These are phyloP conservation scores for Zapornia atra DNA, from an alignment of 2,113 vertebrate species.

Conservation along the genomic window DNA sequence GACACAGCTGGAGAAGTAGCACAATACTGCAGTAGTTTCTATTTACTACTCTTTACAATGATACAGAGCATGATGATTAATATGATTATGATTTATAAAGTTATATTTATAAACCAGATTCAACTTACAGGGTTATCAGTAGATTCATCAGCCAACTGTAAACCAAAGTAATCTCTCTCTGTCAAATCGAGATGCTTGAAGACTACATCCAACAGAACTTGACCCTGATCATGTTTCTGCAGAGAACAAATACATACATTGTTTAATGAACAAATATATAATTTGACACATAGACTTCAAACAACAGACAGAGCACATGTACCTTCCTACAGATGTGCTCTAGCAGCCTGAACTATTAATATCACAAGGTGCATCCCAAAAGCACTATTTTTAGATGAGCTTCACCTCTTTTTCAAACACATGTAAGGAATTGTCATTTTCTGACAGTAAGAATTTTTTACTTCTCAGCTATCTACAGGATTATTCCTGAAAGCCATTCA, in stretches of 20 bases:
- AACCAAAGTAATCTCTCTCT: slow-evolving; percentile 97
- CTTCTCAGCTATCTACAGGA: not conserved
- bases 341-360: not conserved
- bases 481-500: slow-evolving; percentile 31
- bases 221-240: slow-evolving; percentile 94
- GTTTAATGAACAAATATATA: not conserved
- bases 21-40: not conserved
- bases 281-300: not conserved
- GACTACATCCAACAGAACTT: slow-evolving; percentile 92
- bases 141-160: slow-evolving; percentile 93
- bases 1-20: not conserved
- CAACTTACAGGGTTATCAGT: slow-evolving; percentile 91
- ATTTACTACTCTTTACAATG: not conserved
- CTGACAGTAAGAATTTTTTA: slow-evolving; percentile 25
- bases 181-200: slow-evolving; percentile 98
- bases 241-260: slow-evolving; percentile 32
- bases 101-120: not conserved
- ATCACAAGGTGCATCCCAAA: not conserved
- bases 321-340: not conserved
- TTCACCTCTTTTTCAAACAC: not conserved
- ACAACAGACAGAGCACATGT: not conserved
- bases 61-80: not conserved
- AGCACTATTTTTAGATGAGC: not conserved
- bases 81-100: not conserved
- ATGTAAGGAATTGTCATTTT: slow-evolving; percentile 20